A percentile compares a stretch with the other conserved stretches of the same genome.
Conservation (phyloP, 2,888 invertebrate species). For the Tigriopus californicus region DNA sequence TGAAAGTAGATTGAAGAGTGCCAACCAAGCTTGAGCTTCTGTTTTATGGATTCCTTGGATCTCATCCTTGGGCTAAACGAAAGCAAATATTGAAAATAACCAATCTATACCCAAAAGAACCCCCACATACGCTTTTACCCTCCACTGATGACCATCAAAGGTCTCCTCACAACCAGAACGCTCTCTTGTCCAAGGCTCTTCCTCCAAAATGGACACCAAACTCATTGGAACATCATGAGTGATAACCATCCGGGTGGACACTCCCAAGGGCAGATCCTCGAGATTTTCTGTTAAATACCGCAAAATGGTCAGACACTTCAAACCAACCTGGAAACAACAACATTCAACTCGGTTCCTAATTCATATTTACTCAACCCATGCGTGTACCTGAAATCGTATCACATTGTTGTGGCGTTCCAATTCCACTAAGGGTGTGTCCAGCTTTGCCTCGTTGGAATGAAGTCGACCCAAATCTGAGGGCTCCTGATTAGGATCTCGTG, state of each 20-base stretch:
- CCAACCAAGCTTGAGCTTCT: background rate
- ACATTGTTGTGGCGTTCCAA: background rate
- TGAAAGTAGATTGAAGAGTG: background rate
- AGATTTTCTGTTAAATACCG: background rate
- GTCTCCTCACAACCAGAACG: background rate
- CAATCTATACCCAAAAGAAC: background rate
- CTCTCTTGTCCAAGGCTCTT: background rate
- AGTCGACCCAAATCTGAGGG: background rate
- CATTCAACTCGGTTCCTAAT: background rate
- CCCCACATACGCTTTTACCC: background rate
- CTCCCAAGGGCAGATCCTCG: background rate
- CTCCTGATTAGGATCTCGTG: background rate
- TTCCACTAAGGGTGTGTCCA: background rate
- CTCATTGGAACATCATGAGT: slow-evolving; percentile 2
- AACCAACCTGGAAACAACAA: background rate
- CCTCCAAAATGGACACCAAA: background rate
- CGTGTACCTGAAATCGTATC: background rate
- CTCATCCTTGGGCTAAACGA: background rate
- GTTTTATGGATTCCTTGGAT: background rate
- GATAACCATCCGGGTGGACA: background rate
- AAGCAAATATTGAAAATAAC: background rate
- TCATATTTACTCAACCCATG: too few species aligned
- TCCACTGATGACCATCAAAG: slow-evolving; percentile 1
- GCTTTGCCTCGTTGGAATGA: background rate
- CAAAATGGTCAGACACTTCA: slow-evolving; percentile 4